Evolutionary conservation across 2,797 vertebrate genomes (phyloP), one percentile per base, ranked within the genome.

Genomic region (Malacoctenus gilli): DNA sequence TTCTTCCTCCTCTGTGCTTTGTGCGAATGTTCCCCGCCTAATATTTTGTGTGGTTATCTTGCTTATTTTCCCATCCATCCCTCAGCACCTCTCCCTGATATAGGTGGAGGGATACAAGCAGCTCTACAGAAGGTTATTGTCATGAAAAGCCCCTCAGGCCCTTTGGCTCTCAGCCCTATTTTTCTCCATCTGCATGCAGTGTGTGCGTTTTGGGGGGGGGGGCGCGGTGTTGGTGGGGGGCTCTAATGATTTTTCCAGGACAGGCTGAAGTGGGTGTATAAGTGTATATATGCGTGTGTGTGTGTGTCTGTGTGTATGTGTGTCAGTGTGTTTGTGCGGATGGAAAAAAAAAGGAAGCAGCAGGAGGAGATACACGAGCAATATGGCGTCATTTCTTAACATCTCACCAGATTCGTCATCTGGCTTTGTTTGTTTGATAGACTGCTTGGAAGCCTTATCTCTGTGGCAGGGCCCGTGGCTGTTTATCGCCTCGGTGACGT

Each of bases 211-310:
- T 35, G 51, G 54, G 59, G 56, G 52, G 39, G 32, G 38, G 59
- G 20, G 6, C 6, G 25, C 9, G 25, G 25, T 28, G 25, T 28
- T 28, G 60, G 72, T 48, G 61, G 82, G n/a, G 71, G 74, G 67
- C 61, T 82, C 56, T 86, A 85, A 88, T 85, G 78, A 87, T 88
- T 88, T 90, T 88, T 89, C 84, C 85, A 89, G 85, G 85, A 89
- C 79, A 82, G 60, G 60, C 79, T 86, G 74, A 82, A 83, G 81
- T 83, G 64, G 73, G 68, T 79, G 79, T 76, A 65, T 42, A 68
- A 69, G 72, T 80, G 13, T 73, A 43, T 72, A 16, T 67, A 37
- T 64, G 12, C 48, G 13, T 52, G 35, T 64, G 22, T 52, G 16
- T 51, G 12, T 41, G 19, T 41, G 36, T 48, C 30, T 59, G 23